phyloP scores from a whole-genome alignment of 2,113 vertebrate species.

The Rhinichthys klamathensis region DNA sequence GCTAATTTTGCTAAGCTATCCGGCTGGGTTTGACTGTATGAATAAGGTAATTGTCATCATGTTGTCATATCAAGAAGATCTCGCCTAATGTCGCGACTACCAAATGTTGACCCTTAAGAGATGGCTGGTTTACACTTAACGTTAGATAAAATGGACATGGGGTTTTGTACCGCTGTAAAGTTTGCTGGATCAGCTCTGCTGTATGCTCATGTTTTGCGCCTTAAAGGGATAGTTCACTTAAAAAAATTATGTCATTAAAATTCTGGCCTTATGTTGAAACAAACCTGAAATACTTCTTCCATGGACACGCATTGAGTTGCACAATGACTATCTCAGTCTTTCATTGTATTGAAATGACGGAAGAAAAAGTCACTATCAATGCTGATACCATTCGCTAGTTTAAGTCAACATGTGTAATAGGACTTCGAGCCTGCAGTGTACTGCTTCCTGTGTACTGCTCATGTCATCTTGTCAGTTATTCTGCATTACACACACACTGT shows the following conservation, averaged over 20 bases:
- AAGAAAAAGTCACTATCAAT: not conserved
- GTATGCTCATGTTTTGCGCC: conserved; percentile 4
- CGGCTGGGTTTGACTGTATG: conserved; percentile 19
- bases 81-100: not conserved
- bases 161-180: conserved; percentile 6
- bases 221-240: not conserved
- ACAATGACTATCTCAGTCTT: not conserved
- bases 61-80: not conserved
- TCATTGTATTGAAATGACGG: not conserved
- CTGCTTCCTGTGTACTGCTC: not conserved
- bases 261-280: not conserved
- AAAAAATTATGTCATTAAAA: not conserved
- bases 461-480: not conserved
- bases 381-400: not conserved
- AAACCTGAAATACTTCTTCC: not conserved
- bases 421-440: not conserved
- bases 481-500: not conserved
- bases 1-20: conserved; percentile 45
- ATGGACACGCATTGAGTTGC: not conserved
- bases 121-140: not conserved
- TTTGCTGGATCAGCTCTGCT: conserved; percentile 41
- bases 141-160: not conserved
- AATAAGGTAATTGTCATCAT: conserved; percentile 2
- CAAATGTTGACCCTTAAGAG: not conserved
- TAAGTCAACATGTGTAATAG: not conserved